phyloP scores from a whole-genome alignment of 2,888 invertebrate genomes.

The Polymixis lichenea region DNA sequence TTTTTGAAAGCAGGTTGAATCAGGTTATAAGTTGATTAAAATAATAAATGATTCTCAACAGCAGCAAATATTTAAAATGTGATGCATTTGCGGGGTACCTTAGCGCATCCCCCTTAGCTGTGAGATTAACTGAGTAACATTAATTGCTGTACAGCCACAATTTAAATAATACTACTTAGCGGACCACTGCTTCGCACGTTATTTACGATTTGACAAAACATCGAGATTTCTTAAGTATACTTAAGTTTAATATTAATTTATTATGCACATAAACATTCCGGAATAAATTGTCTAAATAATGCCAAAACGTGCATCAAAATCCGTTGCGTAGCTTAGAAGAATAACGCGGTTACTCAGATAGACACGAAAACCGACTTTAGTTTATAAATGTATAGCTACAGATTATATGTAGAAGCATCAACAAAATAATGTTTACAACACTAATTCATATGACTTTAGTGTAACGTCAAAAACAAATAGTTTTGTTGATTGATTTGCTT shows the following conservation, averaged over 20 bases:
- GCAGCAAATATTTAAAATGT: too few relatives aligned
- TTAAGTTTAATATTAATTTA: background rate
- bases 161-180: background rate
- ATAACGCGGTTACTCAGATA: background rate
- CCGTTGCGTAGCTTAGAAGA: background rate
- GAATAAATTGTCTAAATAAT: too few relatives aligned
- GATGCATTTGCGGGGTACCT: too few relatives aligned
- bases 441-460: constrained; percentile 24
- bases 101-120: too few relatives aligned
- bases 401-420: background rate
- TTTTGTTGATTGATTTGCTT: constrained; percentile 27
- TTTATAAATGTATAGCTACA: background rate
- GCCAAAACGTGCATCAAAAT: background rate
- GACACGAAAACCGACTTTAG: background rate
- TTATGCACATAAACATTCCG: too few relatives aligned
- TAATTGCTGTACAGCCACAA: background rate
- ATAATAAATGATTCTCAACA: too few relatives aligned
- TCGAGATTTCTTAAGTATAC: background rate
- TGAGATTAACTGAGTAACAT: background rate
- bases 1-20: too few relatives aligned
- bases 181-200: background rate
- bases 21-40: too few relatives aligned
- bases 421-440: constrained; percentile 14
- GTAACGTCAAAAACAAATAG: constrained; percentile 37
- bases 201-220: background rate